phyloP scores from a whole-genome alignment of 2,888 invertebrate genomes.

The Caenorhabditis virilis region DNA sequence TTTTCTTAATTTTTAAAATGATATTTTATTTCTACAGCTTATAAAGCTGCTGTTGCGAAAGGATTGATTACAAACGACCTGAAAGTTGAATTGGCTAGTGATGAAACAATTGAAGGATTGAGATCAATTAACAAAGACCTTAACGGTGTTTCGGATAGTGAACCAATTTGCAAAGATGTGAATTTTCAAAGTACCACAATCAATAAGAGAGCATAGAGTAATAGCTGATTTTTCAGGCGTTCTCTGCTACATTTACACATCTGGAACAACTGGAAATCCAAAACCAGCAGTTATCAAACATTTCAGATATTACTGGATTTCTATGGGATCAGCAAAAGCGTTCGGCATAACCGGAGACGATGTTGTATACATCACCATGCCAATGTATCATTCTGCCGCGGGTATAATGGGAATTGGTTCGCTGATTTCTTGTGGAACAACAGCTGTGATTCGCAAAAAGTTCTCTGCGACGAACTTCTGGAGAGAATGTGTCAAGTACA shows the following conservation, averaged over 20 bases:
- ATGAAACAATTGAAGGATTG: constrained; percentile 10
- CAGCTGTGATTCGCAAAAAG: constrained; percentile 83
- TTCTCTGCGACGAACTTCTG: constrained; percentile 93
- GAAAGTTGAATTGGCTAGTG: constrained; percentile 43
- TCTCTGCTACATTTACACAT: constrained; percentile 93
- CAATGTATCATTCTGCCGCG: constrained; percentile 93
- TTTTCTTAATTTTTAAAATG: not conserved
- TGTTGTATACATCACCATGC: constrained; percentile 86
- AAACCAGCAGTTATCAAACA: constrained; percentile 96
- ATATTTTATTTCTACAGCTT: constrained; percentile 43
- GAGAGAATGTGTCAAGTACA: constrained; percentile 70
- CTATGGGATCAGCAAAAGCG: constrained; percentile 49
- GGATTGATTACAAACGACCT: constrained; percentile 43
- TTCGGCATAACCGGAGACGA: constrained; percentile 73
- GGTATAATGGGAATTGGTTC: constrained; percentile 75
- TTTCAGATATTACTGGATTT: constrained; percentile 74
- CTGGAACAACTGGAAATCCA: constrained; percentile 95
- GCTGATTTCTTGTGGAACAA: constrained; percentile 74
- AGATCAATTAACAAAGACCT: constrained; percentile 30
- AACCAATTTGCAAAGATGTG: constrained; percentile 39
- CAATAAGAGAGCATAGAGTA: not conserved
- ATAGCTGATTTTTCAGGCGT: constrained; percentile 57
- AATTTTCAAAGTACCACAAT: constrained; percentile 47
- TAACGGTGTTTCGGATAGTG: constrained; percentile 21
- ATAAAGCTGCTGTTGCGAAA: constrained; percentile 47